Evolutionary conservation across 1,140 invertebrate genomes (phyloP).

Genomic region (Hormaphis cornu): DNA sequence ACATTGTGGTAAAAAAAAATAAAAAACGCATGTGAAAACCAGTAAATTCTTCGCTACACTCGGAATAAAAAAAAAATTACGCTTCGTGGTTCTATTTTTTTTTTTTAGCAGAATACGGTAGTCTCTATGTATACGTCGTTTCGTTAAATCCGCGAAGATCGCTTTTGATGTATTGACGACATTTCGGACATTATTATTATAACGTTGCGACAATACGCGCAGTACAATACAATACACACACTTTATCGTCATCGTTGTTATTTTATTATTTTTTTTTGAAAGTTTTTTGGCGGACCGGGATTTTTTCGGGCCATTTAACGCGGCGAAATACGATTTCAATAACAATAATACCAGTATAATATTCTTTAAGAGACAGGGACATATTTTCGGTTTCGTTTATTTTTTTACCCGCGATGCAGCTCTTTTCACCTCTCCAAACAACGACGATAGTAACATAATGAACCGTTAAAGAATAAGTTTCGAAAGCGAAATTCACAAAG

Average conservation of each 20-base stretch:
- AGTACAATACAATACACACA: too few relatives aligned
- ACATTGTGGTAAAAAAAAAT: too few relatives aligned
- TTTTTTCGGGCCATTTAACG: conserved; percentile 30
- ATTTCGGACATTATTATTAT: background rate
- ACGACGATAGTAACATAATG: too few relatives aligned
- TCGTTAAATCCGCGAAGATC: background rate
- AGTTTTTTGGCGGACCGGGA: conserved; percentile 24
- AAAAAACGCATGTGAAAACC: too few relatives aligned
- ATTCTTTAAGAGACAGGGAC: too few relatives aligned
- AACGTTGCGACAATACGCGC: too few relatives aligned
- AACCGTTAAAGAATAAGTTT: conserved; percentile 24
- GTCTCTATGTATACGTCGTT: too few relatives aligned
- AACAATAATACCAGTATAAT: conserved; percentile 12
- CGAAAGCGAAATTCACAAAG: background rate
- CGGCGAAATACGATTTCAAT: conserved; percentile 31
- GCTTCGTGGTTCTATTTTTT: too few relatives aligned
- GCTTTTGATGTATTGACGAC: conserved; percentile 5
- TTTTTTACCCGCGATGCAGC: background rate
- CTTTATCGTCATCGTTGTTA: conserved; percentile 9
- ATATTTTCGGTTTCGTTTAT: conserved; percentile 21
- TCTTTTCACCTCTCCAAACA: conserved; percentile 9
- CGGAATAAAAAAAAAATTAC: too few relatives aligned
- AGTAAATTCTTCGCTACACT: too few relatives aligned
- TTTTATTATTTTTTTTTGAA: conserved; percentile 28
- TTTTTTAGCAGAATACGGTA: too few relatives aligned